A percentile compares a stretch with the other conserved stretches of the same genome.
Conservation (phyloP, 2,113 vertebrate species). For the Perca flavescens region DNA sequence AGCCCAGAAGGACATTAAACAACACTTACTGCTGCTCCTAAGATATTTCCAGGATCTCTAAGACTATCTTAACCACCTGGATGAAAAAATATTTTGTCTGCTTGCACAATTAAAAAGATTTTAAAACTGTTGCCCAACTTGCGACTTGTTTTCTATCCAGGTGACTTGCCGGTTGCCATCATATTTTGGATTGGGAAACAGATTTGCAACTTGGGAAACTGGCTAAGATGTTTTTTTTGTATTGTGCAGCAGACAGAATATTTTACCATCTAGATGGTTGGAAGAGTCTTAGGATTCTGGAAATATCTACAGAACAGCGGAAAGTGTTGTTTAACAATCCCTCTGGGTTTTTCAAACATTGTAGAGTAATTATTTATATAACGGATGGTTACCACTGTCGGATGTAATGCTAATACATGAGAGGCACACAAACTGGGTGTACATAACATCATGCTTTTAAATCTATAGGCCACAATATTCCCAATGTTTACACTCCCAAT, state of each 20-base stretch:
- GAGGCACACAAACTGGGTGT: slow-evolving; percentile 1
- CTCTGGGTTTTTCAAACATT: not conserved
- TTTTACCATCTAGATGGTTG: not conserved
- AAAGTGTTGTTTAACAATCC: not conserved
- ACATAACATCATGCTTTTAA: slow-evolving; percentile 35
- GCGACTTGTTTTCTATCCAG: not conserved
- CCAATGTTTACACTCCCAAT: slow-evolving; percentile 66
- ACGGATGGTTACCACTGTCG: not conserved
- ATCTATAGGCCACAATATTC: slow-evolving; percentile 48
- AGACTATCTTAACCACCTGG: not conserved
- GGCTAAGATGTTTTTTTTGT: not conserved
- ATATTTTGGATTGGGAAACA: not conserved
- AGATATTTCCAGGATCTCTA: not conserved
- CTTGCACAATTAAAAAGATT: not conserved
- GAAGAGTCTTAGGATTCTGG: not conserved
- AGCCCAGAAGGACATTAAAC: not conserved
- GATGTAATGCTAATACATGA: not conserved
- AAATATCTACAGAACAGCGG: not conserved
- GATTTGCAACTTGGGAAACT: not conserved
- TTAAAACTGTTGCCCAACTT: not conserved
- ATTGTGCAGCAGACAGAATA: not conserved
- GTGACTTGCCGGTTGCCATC: not conserved
- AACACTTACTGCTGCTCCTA: not conserved
- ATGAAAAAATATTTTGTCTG: not conserved
- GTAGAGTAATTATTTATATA: not conserved